These are phyloP conservation scores for Polypterus senegalus DNA, from an alignment of 2,113 vertebrate species.

Conservation along the genomic window DNA sequence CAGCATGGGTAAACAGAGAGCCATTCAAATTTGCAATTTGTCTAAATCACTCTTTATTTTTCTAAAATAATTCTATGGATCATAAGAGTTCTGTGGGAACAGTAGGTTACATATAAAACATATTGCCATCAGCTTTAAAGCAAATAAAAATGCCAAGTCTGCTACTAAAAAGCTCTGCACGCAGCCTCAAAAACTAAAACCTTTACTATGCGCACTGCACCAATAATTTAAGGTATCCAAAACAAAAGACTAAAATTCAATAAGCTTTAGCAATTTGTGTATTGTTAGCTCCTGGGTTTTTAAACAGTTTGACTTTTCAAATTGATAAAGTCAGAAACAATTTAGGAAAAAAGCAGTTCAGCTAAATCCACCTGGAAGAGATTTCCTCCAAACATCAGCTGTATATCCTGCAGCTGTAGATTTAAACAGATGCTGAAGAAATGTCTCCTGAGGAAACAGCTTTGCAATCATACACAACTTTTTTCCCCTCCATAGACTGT, in stretches of 20 bases:
- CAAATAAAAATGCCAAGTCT: too few species aligned
- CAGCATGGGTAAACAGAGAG: not conserved
- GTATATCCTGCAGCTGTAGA: not conserved
- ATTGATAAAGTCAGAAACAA: not conserved
- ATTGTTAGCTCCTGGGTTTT: not conserved
- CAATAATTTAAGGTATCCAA: too few species aligned
- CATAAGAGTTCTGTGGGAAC: too few species aligned
- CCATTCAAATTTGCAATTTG: not conserved
- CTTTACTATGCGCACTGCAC: too few species aligned
- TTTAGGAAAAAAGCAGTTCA: not conserved
- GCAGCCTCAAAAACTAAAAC: too few species aligned
- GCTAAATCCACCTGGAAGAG: constrained; percentile 1
- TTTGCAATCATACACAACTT: not conserved
- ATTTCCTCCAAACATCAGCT: not conserved
- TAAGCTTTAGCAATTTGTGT: too few species aligned
- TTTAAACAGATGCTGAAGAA: constrained; percentile 2
- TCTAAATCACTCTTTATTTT: not conserved
- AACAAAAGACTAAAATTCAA: too few species aligned
- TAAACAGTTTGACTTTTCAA: not conserved
- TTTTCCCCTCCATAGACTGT: too few species aligned
- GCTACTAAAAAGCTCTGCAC: too few species aligned
- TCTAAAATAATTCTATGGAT: too few species aligned
- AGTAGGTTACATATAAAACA: too few species aligned
- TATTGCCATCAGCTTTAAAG: too few species aligned
- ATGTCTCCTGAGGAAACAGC: not conserved